Evolutionary conservation across 2,797 vertebrate species (phyloP).

Genomic region (Prionace glauca): DNA sequence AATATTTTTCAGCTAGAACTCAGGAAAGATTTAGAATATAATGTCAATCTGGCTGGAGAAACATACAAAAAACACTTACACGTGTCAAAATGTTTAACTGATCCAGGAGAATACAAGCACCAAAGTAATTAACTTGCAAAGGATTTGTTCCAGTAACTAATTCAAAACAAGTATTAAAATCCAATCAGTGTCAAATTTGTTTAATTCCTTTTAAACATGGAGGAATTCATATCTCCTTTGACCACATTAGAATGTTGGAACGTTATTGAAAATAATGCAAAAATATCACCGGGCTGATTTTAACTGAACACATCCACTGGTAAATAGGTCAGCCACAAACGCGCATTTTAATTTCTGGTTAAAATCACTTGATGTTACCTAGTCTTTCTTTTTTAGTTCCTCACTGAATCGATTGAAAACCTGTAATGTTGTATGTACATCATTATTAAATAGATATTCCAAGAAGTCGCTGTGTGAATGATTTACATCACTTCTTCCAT

Average conservation of each 20-base stretch:
- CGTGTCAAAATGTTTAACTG: background rate
- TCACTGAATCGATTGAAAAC: background rate
- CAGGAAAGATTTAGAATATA: background rate
- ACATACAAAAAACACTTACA: background rate
- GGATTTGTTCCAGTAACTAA: background rate
- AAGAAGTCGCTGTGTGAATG: background rate
- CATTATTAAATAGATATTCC: background rate
- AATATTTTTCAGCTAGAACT: background rate
- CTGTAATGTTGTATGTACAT: background rate
- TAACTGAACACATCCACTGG: background rate
- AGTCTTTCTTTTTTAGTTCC: background rate
- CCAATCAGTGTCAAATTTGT: background rate
- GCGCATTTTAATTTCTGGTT: background rate
- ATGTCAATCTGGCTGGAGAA: background rate
- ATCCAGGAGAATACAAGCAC: background rate
- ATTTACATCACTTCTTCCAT: background rate
- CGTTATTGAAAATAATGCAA: background rate
- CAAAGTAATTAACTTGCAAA: background rate
- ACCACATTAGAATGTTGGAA: background rate
- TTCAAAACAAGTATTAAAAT: constrained; percentile 5
- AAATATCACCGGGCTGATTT: background rate
- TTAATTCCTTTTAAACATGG: background rate
- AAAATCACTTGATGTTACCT: background rate
- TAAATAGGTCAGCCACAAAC: background rate
- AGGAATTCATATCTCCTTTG: background rate